phyloP scores from a whole-genome alignment of 2,888 invertebrate genomes.

The Perdita meconis region DNA sequence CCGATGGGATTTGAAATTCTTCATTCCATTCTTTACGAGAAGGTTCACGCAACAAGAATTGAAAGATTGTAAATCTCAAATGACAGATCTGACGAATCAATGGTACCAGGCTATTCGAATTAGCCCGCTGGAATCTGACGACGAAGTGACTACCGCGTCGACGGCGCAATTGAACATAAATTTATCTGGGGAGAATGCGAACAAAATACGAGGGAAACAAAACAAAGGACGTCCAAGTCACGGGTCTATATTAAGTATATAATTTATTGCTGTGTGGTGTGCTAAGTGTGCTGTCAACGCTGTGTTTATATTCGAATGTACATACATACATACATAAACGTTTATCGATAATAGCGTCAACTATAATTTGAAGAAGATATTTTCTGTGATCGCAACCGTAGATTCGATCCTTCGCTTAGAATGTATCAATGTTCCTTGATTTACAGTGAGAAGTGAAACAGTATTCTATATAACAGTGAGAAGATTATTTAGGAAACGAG shows the following conservation, averaged over 20 bases:
- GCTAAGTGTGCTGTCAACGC: slow-evolving; percentile 57
- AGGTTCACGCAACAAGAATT: slow-evolving; percentile 97
- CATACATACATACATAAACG: slow-evolving; percentile 26
- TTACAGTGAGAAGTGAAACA: slow-evolving; percentile 9
- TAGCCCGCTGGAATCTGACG: slow-evolving; percentile 94
- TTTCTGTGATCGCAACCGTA: slow-evolving; percentile 28
- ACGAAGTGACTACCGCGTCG: slow-evolving; percentile 86
- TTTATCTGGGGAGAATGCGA: slow-evolving; percentile 68
- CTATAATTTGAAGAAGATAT: slow-evolving; percentile 15
- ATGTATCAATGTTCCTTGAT: background rate
- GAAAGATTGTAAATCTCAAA: slow-evolving; percentile 97
- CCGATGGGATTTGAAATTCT: slow-evolving; percentile 95
- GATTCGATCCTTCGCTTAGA: slow-evolving; percentile 1
- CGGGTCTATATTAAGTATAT: slow-evolving; percentile 82
- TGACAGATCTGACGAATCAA: slow-evolving; percentile 97
- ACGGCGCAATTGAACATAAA: slow-evolving; percentile 79
- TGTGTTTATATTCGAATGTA: slow-evolving; percentile 43
- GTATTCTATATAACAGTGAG: slow-evolving; percentile 1
- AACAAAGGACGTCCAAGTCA: slow-evolving; percentile 78
- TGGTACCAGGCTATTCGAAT: slow-evolving; percentile 98
- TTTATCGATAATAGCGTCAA: slow-evolving; percentile 24
- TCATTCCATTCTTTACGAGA: slow-evolving; percentile 98
- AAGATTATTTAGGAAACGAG: slow-evolving; percentile 8
- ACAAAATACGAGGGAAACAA: slow-evolving; percentile 67
- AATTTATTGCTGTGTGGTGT: slow-evolving; percentile 64